phyloP scores from a whole-genome alignment of 2,113 vertebrate genomes.

The Pontoporia blainvillei region DNA sequence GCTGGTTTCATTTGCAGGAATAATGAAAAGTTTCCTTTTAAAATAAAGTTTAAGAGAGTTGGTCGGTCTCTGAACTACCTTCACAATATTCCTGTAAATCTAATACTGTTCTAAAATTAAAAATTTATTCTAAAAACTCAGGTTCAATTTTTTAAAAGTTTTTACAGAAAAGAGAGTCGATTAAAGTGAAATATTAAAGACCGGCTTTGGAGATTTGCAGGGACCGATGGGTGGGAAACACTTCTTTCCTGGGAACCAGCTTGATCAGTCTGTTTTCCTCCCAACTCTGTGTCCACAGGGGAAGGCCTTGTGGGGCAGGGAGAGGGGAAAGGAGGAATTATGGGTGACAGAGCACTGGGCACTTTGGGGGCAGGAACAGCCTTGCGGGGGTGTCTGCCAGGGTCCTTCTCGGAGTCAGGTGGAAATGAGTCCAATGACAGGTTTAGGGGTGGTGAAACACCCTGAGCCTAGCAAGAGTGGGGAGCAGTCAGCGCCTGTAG shows the following conservation, averaged over 20 bases:
- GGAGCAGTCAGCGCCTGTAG: not conserved
- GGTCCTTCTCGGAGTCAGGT: not conserved
- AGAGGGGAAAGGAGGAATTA: not conserved
- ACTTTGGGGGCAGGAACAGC: not conserved
- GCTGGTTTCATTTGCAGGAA: conserved; percentile 27
- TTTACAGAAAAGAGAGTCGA: not conserved
- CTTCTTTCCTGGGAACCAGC: not conserved
- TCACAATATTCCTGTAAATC: not conserved
- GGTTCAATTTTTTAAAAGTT: not conserved
- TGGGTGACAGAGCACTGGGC: not conserved
- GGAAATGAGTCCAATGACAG: not conserved
- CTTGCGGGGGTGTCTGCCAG: not conserved
- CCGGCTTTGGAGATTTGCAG: not conserved
- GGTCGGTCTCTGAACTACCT: not conserved
- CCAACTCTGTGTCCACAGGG: not conserved
- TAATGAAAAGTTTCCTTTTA: conserved; percentile 28
- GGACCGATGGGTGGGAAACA: not conserved
- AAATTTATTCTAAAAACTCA: not conserved
- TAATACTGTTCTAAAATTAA: conserved; percentile 25
- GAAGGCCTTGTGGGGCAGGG: not conserved
- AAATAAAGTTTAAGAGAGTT: conserved; percentile 36
- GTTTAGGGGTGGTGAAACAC: not conserved
- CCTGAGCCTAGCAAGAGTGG: not conserved
- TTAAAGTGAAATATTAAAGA: not conserved
- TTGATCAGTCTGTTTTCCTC: not conserved